phyloP scores from a whole-genome alignment of 2,113 vertebrate genomes.

The Drymodes brunneopygia region DNA sequence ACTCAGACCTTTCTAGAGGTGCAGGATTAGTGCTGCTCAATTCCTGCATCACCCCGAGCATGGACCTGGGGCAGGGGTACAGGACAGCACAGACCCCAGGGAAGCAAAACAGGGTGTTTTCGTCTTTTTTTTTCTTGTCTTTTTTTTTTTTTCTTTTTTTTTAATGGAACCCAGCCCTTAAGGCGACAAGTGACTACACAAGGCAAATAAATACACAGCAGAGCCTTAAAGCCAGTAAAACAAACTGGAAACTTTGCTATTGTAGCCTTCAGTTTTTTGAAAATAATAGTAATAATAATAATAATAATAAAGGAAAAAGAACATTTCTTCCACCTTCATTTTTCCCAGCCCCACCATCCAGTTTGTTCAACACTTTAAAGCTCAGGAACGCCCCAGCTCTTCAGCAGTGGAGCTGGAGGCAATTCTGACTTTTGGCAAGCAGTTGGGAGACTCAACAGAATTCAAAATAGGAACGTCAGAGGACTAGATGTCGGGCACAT shows the following conservation, averaged over 20 bases:
- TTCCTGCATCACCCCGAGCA: neutral
- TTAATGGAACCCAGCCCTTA: constrained; percentile 70
- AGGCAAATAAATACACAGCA: constrained; percentile 76
- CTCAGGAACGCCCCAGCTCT: constrained; percentile 65
- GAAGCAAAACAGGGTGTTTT: constrained; percentile 50
- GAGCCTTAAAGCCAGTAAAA: constrained; percentile 78
- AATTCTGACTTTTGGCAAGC: constrained; percentile 76
- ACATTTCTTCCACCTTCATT: constrained; percentile 34
- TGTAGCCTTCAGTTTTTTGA: constrained; percentile 16
- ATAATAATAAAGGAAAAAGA: neutral
- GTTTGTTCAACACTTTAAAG: constrained; percentile 80
- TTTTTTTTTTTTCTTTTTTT: neutral
- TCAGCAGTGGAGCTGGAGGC: constrained; percentile 35
- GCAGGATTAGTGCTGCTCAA: constrained; percentile 19
- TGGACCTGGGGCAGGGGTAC: neutral
- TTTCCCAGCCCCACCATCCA: constrained; percentile 65
- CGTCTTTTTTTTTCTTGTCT: rapidly evolving
- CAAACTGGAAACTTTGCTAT: constrained; percentile 74
- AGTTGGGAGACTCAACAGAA: constrained; percentile 73
- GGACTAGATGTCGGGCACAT: constrained; percentile 69
- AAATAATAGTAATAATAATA: neutral
- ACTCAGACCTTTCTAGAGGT: neutral
- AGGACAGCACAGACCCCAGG: constrained; percentile 46
- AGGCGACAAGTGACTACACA: constrained; percentile 78
- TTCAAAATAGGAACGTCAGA: constrained; percentile 50